These are phyloP conservation scores for Lasioglossum albipes DNA, from an alignment of 1,140 invertebrate species.

Conservation along the genomic window DNA sequence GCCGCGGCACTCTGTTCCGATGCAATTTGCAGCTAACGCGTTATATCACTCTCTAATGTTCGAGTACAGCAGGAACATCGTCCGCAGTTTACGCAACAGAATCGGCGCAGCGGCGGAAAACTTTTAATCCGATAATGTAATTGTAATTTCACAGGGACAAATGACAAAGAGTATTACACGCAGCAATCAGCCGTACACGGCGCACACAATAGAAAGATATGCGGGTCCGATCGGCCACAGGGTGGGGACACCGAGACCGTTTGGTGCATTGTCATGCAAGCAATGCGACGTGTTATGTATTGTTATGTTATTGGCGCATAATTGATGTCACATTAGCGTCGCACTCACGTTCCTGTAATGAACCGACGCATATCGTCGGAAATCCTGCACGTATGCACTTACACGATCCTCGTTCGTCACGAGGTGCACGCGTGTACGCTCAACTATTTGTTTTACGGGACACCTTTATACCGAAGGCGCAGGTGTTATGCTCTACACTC, in stretches of 20 bases:
- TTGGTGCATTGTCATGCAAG: conserved; percentile 72
- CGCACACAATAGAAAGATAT: conserved; percentile 72
- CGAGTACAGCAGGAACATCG: background rate
- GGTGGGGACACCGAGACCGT: conserved; percentile 27
- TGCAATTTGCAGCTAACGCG: background rate
- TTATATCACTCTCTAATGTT: background rate
- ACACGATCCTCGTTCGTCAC: conserved; percentile 34
- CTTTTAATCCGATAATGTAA: conserved; percentile 48
- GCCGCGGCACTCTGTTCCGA: no score
- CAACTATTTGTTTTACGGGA: conserved; percentile 5
- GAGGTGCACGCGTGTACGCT: conserved; percentile 3
- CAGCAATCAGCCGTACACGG: conserved; percentile 63
- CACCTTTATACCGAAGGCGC: background rate
- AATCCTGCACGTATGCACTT: conserved; percentile 41
- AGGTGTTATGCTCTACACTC: background rate
- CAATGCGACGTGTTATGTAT: conserved; percentile 75
- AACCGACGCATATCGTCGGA: conserved; percentile 61
- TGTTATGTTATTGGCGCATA: conserved; percentile 77
- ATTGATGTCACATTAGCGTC: conserved; percentile 76
- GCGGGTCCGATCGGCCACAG: conserved; percentile 52
- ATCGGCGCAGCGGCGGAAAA: conserved; percentile 29
- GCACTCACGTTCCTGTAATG: conserved; percentile 69
- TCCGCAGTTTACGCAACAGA: background rate
- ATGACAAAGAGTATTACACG: conserved; percentile 71
- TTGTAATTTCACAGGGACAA: conserved; percentile 61